Percentiles rank a stretch among this genome's conserved stretches.
Evolutionary conservation across 2,113 vertebrate genomes (phyloP).

Genomic region (Cariama cristata): DNA sequence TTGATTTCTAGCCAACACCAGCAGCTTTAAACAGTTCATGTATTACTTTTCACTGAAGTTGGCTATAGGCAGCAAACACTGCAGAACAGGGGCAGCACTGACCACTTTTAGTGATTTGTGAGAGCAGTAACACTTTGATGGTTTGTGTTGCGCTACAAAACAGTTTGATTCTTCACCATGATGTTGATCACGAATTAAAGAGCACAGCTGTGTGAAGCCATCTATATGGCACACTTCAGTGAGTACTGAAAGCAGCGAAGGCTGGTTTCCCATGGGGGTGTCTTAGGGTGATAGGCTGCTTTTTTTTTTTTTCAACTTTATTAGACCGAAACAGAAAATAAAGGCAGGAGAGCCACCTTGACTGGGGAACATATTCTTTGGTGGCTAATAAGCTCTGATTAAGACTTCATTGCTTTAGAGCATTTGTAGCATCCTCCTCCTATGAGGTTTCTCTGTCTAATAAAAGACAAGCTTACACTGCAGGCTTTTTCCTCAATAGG

Average conservation of each 20-base stretch:
- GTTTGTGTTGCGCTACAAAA: background rate
- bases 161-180: background rate
- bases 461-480: slow-evolving; percentile 5
- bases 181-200: background rate
- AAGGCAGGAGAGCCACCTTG: slow-evolving; percentile 4
- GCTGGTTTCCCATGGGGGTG: background rate
- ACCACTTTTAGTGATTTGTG: background rate
- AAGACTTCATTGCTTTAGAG: slow-evolving; percentile 47
- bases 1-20: background rate
- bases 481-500: slow-evolving; percentile 1
- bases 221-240: background rate
- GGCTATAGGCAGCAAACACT: background rate
- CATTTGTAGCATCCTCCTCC: slow-evolving; percentile 12
- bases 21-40: background rate
- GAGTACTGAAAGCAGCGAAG: background rate
- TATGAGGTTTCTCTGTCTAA: slow-evolving; percentile 34
- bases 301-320: background rate
- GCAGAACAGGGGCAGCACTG: background rate
- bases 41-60: background rate
- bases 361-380: background rate
- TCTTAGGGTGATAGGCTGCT: background rate
- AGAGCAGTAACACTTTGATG: background rate
- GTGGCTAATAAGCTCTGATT: slow-evolving; percentile 50
- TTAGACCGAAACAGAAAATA: slow-evolving; percentile 1
- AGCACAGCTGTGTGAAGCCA: background rate